Evolutionary conservation across 2,113 vertebrate species (phyloP).

Genomic region (Phalacrocorax carbo): DNA sequence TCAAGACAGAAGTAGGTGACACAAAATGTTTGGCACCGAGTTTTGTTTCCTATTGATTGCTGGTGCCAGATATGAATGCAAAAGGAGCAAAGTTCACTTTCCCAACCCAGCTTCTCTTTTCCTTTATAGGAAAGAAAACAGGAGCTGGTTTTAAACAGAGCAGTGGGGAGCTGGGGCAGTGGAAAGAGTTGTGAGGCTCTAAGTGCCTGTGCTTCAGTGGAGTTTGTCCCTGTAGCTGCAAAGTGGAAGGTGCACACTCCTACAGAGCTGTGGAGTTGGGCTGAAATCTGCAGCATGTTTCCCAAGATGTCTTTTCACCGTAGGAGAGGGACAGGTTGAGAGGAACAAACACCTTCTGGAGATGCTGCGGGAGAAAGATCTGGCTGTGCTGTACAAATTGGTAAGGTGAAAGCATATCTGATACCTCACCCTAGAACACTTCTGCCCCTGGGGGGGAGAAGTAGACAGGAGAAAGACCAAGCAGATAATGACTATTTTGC

Average conservation of each 20-base stretch:
- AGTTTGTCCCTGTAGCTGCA: not conserved
- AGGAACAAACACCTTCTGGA: not conserved
- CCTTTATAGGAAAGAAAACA: not conserved
- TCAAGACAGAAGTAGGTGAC: not conserved
- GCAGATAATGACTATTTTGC: not conserved
- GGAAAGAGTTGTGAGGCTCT: not conserved
- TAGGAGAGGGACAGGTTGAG: not conserved
- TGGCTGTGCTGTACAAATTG: not conserved
- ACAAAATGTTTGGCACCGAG: not conserved
- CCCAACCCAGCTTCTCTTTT: not conserved
- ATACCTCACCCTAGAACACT: not conserved
- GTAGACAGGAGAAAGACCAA: not conserved
- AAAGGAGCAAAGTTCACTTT: slow-evolving; percentile 45
- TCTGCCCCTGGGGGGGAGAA: not conserved
- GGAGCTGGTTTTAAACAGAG: not conserved
- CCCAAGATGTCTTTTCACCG: not conserved
- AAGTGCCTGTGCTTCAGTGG: not conserved
- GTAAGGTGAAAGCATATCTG: not conserved
- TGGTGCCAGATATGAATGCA: not conserved
- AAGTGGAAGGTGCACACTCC: fast-evolving
- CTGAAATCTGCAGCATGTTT: not conserved
- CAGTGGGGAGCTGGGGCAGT: not conserved
- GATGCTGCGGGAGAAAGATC: not conserved
- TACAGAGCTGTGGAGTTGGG: not conserved
- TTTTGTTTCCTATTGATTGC: not conserved